phyloP scores from a whole-genome alignment of 2,888 invertebrate genomes.

The Hyles lineata region DNA sequence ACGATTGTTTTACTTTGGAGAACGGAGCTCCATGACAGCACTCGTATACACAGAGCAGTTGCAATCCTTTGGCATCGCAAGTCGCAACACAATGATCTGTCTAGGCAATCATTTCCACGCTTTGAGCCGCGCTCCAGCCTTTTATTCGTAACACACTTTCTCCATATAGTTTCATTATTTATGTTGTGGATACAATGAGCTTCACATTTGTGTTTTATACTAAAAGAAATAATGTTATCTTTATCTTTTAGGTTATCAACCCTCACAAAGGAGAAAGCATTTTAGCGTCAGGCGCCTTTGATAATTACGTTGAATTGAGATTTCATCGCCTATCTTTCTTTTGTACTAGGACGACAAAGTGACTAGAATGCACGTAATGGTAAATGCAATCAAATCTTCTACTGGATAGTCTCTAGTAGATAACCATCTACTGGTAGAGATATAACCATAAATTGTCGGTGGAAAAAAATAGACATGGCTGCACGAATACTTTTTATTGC shows the following conservation, averaged over 20 bases:
- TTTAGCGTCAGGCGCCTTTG: background rate
- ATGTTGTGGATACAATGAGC: background rate
- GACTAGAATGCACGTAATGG: no score
- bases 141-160: slow-evolving; percentile 12
- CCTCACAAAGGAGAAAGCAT: background rate
- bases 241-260: background rate
- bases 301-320: no score
- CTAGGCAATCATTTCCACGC: slow-evolving; percentile 12
- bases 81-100: slow-evolving; percentile 15
- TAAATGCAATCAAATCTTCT: no score
- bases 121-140: background rate
- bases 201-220: background rate
- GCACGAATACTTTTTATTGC: no score
- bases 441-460: no score
- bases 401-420: no score
- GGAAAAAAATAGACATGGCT: no score
- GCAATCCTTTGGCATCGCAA: background rate
- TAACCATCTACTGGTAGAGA: no score
- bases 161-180: slow-evolving; percentile 1
- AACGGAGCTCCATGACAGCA: no score
- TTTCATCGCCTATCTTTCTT: no score
- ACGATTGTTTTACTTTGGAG: no score
- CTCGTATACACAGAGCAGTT: background rate
- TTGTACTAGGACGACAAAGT: no score
- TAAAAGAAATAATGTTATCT: background rate